Evolutionary conservation across 1,140 invertebrate genomes (phyloP), one percentile per base, ranked within the genome.

Genomic region (Musca domestica): DNA sequence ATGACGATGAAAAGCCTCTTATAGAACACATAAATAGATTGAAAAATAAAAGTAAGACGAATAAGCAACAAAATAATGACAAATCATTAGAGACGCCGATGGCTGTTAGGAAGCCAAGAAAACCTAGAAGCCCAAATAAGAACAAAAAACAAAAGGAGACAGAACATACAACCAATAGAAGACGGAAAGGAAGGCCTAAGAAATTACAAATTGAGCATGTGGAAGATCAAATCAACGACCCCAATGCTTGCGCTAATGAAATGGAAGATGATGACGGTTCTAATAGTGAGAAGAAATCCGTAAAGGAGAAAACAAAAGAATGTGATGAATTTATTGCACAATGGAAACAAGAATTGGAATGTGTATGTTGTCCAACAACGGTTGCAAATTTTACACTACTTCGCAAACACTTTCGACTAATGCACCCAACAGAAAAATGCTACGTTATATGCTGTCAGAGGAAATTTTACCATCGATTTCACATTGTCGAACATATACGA

Each of bases 401-500:
- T 9, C 56, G 56, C 20, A 61, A 61, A 34, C 56, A 61, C 41
- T 61, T 34, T 41, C n/a, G 17, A 6, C 27, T 20, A 9, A 30
- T 34, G 34, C 56, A 61, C 20, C 56, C 56, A 12, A 30, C 9
- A 2, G 56, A 61, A 34, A 49, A 47, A 75, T 58, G 25, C 7
- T 68, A 68, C 27, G 72, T 72, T 19, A 54, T 70, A 22, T 75
- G 74, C 47, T 75, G 74, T 19, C 67, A 74, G 22, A 54, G 71
- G 17, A 74, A 74, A 63, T 75, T 72, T 54, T 71, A 69, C 27
- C 72, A 73, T 20, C 69, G 74, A 0, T 70, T 69, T n/a, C 71
- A 73, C 1, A 72, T 74, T 17, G 74, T 74, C 10, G 72, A 75
- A 56, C 74, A 75, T 47, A 71, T 75, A 41, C 71, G 69, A 34